These are phyloP conservation scores for Gastracanthus pulcherrimus DNA, from an alignment of 2,888 invertebrate genomes.

Conservation along the genomic window DNA sequence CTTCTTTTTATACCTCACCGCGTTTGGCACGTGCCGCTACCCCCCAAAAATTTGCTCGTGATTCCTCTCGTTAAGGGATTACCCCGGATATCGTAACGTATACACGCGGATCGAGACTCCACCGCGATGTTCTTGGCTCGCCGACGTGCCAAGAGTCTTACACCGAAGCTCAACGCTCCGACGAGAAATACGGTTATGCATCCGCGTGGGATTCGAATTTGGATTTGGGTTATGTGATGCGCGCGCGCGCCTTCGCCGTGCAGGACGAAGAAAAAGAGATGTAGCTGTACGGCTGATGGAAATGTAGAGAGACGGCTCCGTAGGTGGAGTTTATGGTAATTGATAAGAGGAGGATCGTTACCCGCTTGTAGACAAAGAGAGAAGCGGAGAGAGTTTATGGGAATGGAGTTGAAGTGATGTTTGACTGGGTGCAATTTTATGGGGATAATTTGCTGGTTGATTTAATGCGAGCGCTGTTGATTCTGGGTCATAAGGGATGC, in stretches of 20 bases:
- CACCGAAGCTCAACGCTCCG: too few species aligned
- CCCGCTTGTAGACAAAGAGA: too few species aligned
- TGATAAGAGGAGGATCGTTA: neutral
- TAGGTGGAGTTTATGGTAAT: slow-evolving; percentile 33
- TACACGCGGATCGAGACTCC: too few species aligned
- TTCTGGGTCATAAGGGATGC: slow-evolving; percentile 24
- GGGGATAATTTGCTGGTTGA: slow-evolving; percentile 18
- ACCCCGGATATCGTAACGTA: neutral
- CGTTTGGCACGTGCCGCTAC: neutral
- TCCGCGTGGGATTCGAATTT: neutral
- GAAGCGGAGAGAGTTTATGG: neutral
- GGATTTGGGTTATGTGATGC: neutral
- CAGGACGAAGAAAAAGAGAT: neutral
- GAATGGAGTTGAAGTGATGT: neutral
- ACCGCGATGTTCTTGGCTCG: neutral
- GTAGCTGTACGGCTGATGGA: neutral
- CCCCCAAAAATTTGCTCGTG: neutral
- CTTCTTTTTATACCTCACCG: neutral
- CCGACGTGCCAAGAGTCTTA: neutral
- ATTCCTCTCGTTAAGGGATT: neutral
- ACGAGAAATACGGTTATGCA: neutral
- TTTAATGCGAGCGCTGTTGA: neutral
- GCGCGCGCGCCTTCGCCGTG: neutral
- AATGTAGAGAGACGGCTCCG: neutral
- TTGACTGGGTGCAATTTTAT: slow-evolving; percentile 6